Base-by-base conservation (phyloP, 2,797 vertebrate genomes). In the Vireo griseus region DNA sequence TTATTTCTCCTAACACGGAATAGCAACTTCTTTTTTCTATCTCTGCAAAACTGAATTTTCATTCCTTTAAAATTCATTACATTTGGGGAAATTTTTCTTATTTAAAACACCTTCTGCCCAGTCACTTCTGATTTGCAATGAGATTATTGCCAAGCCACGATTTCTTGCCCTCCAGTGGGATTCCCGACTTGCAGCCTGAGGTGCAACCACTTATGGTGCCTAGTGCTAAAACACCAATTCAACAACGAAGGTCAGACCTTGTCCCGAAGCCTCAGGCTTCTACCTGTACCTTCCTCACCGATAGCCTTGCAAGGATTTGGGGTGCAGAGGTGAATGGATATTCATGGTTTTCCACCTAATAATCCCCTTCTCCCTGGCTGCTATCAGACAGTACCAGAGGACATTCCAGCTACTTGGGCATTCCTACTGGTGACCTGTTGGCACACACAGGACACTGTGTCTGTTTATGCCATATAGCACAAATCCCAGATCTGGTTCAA, bases 261-360 rank as follows among this genome's bases (percentile, higher is more conserved):
- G 29, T 57, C 13, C 42, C 35, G 29, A 90, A 68, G 25, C n/a
- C 57, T 86, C 39, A 18, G 35, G 10, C 16, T 85, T 48, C 37
- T n/a, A 2, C 0, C 0, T 17, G 14, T 22, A 35, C 51, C 9
- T 54, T 83, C 50, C 54, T 85, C 29, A 24, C 3, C 1, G 1
- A 8, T 9, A 52, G 28, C 14, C 55, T 71, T 39, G 42, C 26
- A 69, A 57, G n/a, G 55, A 44, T 72, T 82, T 72, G 63, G 37
- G 39, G 26, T 2, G 5, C n/a, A 42, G 63, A 48, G 31, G 10
- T 48, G 3, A 57, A 45, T 5, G 8, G 45, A 25, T 81, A 25
- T 29, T 44, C 17, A 7, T 13, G 33, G 7, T 45, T 26, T 42
- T 58, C 51, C 47, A 10, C 26, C n/a, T 31, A 58, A 24, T 1